Evolutionary conservation across 2,113 vertebrate species (phyloP), one percentile per base, ranked within the genome.

Genomic region (Pteropus alecto): DNA sequence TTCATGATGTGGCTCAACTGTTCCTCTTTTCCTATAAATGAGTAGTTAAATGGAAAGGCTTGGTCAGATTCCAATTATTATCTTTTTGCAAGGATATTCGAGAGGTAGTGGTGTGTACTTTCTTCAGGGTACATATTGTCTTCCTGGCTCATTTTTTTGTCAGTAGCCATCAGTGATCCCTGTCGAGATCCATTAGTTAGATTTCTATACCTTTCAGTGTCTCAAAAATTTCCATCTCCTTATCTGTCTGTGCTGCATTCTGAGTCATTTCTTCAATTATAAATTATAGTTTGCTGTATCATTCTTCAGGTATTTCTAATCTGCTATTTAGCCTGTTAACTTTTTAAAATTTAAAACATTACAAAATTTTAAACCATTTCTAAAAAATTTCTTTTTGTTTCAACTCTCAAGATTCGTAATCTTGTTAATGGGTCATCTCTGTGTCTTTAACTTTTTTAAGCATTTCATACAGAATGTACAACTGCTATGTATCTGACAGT

Each of bases 261-360:
- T 87, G 61, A 84, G 46, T 78, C 38, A 92, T 92, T 83, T 94
- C 60, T 87, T 94, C 61, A 84, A 13, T 92, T 88, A 61, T 11
- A 88, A 85, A 67, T 67, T 84, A n/a, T 7, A 73, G 10, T 84
- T 93, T 22, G 24, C 35, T 35, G 13, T 78, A 54, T 82, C 65
- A 87, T 92, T 74, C 48, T 84, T 88, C 5, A 63, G 6, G 12
- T 85, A 76, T 82, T 90, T 76, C 90, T 60, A 41, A 82, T 54
- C 33, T 87, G 38, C 24, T 61, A 4, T 54, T 71, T 79, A 92
- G 65, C 68, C n/a, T 60, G 21, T 28, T 83, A 21, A 90, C 85
- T 61, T 74, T 93, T 54, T 18, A 46, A 77, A 81, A 24, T 58
- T 83, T 28, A 73, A 76, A 56, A 33, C 26, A 18, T 41, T 61